Conservation (phyloP, 2,888 invertebrate species). For the Chromoteleia sp. region DNA sequence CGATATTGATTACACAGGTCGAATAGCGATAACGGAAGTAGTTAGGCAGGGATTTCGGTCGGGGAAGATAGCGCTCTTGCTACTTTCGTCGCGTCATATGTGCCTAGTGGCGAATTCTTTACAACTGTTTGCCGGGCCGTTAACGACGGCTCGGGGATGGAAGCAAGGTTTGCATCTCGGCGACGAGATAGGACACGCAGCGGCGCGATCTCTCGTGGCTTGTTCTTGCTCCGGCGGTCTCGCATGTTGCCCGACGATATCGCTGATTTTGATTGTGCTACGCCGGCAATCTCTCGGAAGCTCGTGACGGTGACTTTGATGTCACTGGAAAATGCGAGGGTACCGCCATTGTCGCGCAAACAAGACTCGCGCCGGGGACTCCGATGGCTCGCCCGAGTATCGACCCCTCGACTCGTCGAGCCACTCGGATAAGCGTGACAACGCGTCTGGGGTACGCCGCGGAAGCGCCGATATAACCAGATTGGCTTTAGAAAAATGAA, state of each 20-base stretch:
- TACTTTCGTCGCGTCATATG: slow-evolving; percentile 68
- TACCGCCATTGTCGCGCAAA: slow-evolving; percentile 59
- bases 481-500: slow-evolving; percentile 63
- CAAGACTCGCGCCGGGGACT: slow-evolving; percentile 33
- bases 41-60: slow-evolving; percentile 77
- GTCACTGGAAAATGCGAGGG: slow-evolving; percentile 57
- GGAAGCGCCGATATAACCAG: slow-evolving; percentile 36
- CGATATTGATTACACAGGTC: slow-evolving; percentile 79
- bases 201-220: slow-evolving; percentile 37
- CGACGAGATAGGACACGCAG: slow-evolving; percentile 81
- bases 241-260: slow-evolving; percentile 70
- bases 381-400: slow-evolving; percentile 26
- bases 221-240: slow-evolving; percentile 49
- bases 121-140: slow-evolving; percentile 80
- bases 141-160: slow-evolving; percentile 45
- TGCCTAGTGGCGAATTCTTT: slow-evolving; percentile 78
- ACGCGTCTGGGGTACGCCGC: slow-evolving; percentile 28
- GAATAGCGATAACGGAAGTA: slow-evolving; percentile 76
- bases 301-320: slow-evolving; percentile 61
- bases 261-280: slow-evolving; percentile 74
- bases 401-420: slow-evolving; percentile 49
- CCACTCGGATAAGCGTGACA: slow-evolving; percentile 58
- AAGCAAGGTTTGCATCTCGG: slow-evolving; percentile 76
- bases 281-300: slow-evolving; percentile 62
- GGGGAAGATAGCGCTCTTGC: slow-evolving; percentile 77